phyloP scores from a whole-genome alignment of 2,888 invertebrate species.

The Agrotis segetum region DNA sequence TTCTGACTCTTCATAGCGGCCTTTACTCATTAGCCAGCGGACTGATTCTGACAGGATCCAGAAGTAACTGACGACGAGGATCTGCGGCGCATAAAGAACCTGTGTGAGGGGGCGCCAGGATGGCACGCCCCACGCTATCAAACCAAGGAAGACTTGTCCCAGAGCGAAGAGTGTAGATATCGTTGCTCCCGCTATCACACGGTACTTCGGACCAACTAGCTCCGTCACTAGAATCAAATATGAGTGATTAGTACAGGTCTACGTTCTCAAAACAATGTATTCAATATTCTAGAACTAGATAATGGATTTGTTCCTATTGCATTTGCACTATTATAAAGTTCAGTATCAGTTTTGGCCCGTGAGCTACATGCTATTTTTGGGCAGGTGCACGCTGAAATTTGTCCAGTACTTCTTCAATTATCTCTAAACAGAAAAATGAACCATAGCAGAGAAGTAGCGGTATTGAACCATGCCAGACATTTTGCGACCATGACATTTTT shows the following conservation, averaged over 20 bases:
- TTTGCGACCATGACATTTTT: no score
- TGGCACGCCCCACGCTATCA: conserved; percentile 93
- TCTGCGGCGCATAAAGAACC: conserved; percentile 93
- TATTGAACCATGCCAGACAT: no score
- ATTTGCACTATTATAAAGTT: no score
- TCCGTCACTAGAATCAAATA: conserved; percentile 92
- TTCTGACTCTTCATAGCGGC: conserved; percentile 92
- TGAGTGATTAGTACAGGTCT: background rate
- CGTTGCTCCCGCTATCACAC: conserved; percentile 94
- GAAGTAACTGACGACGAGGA: conserved; percentile 92
- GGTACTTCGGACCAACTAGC: conserved; percentile 93
- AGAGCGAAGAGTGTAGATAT: conserved; percentile 94
- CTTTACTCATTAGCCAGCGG: conserved; percentile 94
- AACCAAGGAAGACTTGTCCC: conserved; percentile 94
- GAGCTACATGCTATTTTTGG: no score
- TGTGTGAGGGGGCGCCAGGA: conserved; percentile 93
- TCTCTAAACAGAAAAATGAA: no score
- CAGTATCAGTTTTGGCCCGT: no score
- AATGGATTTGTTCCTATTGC: no score
- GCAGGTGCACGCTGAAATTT: no score
- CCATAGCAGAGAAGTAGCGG: no score
- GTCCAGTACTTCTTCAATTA: no score
- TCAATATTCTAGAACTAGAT: background rate
- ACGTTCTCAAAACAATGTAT: background rate
- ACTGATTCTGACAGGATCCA: conserved; percentile 94